Percentiles rank a stretch among this genome's conserved stretches.
Evolutionary conservation across 2,113 vertebrate species (phyloP).

Genomic region (Ageneiosus marmoratus): DNA sequence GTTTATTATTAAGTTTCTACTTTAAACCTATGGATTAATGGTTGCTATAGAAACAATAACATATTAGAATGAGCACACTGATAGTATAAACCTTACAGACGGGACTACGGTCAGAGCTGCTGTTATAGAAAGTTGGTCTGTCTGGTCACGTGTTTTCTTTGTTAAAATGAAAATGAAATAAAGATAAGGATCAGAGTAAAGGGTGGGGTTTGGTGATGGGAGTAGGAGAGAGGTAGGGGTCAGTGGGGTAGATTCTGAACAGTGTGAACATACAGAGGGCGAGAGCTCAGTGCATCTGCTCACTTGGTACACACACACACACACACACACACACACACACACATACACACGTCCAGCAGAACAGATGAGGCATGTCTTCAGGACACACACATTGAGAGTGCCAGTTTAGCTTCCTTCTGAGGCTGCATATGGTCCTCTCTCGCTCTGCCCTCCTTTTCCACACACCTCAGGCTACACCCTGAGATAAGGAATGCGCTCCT

Average conservation of each 20-base stretch:
- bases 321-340: neutral
- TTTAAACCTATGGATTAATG: no score
- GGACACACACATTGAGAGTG: constrained; percentile 35
- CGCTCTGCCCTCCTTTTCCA: constrained; percentile 4
- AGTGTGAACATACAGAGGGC: constrained; percentile 25
- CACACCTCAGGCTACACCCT: constrained; percentile 43
- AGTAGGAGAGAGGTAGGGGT: neutral
- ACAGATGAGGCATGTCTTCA: constrained; percentile 51
- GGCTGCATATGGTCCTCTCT: constrained; percentile 49
- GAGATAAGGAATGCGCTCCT: neutral
- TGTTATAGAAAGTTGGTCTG: neutral
- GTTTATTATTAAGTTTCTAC: no score
- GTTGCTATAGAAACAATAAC: no score
- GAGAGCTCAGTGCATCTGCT: constrained; percentile 30
- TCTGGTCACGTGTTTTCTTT: neutral
- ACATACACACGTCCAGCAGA: constrained; percentile 33
- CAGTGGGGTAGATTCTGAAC: neutral
- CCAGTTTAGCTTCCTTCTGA: constrained; percentile 42
- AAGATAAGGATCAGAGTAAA: neutral
- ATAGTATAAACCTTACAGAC: no score
- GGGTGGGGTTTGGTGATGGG: neutral
- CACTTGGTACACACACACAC: constrained; percentile 7
- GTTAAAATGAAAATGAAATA: neutral
- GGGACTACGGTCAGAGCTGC: no score
- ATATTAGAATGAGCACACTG: no score